Percentiles rank a stretch among this genome's conserved stretches.
Conservation (phyloP, 2,797 vertebrate genomes). For the Hyperoplus lanceolatus region DNA sequence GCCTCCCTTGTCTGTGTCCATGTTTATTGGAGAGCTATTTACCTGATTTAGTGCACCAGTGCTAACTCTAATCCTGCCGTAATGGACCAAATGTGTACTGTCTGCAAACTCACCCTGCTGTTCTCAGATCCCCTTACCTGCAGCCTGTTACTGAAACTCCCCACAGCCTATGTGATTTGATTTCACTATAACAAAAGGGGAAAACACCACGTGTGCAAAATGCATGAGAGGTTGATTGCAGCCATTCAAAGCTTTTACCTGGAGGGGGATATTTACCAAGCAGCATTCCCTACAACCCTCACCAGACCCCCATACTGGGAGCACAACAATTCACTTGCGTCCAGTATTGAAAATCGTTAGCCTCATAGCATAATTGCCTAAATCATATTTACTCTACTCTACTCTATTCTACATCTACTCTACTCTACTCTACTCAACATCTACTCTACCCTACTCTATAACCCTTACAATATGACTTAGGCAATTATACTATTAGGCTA, state of each 20-base stretch:
- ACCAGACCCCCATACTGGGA: background rate
- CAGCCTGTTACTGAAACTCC: constrained; percentile 10
- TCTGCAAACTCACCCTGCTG: constrained; percentile 19
- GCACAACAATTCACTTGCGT: background rate
- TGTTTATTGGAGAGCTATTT: constrained; percentile 16
- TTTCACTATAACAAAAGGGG: constrained; percentile 22
- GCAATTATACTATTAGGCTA: too few species aligned
- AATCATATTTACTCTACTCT: too few species aligned
- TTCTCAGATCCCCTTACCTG: constrained; percentile 25
- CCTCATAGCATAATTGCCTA: too few species aligned
- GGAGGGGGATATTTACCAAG: constrained; percentile 17
- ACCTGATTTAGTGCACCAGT: background rate
- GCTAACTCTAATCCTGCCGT: constrained; percentile 38
- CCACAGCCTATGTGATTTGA: constrained; percentile 14
- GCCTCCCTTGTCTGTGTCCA: background rate
- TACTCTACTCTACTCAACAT: too few species aligned
- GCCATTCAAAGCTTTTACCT: constrained; percentile 24
- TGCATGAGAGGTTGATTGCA: constrained; percentile 33
- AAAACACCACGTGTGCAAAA: constrained; percentile 26
- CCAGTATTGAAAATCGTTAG: constrained; percentile 16
- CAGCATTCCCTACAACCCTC: background rate
- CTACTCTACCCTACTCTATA: too few species aligned
- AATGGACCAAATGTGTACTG: constrained; percentile 7
- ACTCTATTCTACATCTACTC: too few species aligned
- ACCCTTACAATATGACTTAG: too few species aligned